Base-by-base conservation (phyloP, 2,888 invertebrate species). In the Diarsia rubi region DNA sequence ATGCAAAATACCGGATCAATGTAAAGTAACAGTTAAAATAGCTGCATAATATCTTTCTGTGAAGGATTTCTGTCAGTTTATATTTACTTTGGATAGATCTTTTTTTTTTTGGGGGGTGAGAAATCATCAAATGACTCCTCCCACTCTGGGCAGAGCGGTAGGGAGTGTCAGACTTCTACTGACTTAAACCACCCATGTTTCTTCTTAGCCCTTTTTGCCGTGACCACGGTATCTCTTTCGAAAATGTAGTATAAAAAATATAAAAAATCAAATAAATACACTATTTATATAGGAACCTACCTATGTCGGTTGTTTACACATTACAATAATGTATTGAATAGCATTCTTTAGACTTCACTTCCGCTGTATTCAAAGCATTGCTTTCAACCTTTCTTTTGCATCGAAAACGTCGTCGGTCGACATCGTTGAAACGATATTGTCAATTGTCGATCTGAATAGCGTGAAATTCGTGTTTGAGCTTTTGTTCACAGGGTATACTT, bases 391-490 rank as follows among this genome's bases (percentile, higher is more conserved):
- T 72, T 82, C 69, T 70, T 78, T 75, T 44, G 45, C 24, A 19
- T 16, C 27, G 1, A 52, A 45, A 52, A 57, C 5, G 14, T 59
- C 59, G 57, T 78, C 76, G 71, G 78, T 67, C 64, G 54, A 54
- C 57, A 44, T 47, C 27, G 21, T 79, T 27, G 31, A 78, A 78
- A 59, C n/a, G 44, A 75, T 37, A 49, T 66, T 69, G 69, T 74
- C 63, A 68, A 67, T 79, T 31, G 31, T 65, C 67, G 73, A 70
- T 71, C 68, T 74, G 52, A 83, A 75, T 69, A 76, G 63, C 65
- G 59, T 54, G 59, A 73, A 81, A 69, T 78, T 73, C 6, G 65
- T 57, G 45, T 60, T 62, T 47, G 49, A 47, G 37, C 54, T 73
- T 82, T 78, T 71, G 24, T 27, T 64, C 31, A 45, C 16, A 24